Evolutionary conservation across 1,140 invertebrate species (phyloP).

Genomic region (Leucophenga varia): DNA sequence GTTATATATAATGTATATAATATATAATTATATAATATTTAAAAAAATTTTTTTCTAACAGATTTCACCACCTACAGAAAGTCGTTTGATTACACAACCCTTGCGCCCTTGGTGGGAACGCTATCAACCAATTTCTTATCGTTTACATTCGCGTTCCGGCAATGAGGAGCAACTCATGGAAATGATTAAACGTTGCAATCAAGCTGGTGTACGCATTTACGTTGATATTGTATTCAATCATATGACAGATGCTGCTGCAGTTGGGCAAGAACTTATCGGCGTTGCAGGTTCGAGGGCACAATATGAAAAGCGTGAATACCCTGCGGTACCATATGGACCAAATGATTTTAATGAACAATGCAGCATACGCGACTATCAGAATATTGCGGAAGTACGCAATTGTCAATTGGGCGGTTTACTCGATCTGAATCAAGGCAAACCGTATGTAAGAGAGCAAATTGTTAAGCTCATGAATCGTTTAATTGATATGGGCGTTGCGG

Average conservation of each 20-base stretch:
- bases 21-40: not conserved
- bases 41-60: constrained; percentile 19
- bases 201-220: constrained; percentile 73
- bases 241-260: constrained; percentile 61
- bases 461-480: constrained; percentile 68
- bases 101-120: constrained; percentile 77
- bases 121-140: constrained; percentile 86
- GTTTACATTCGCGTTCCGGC: constrained; percentile 73
- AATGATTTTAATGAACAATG: constrained; percentile 61
- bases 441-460: constrained; percentile 69
- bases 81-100: constrained; percentile 3
- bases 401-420: constrained; percentile 70
- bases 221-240: constrained; percentile 78
- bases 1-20: not conserved
- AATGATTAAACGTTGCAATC: constrained; percentile 77
- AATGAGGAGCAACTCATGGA: constrained; percentile 69
- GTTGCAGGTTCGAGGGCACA: constrained; percentile 59
- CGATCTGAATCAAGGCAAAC: constrained; percentile 67
- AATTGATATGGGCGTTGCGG: constrained; percentile 74
- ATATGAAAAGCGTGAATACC: constrained; percentile 53
- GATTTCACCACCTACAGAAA: constrained; percentile 61
- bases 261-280: constrained; percentile 56
- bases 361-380: constrained; percentile 57
- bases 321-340: constrained; percentile 57
- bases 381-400: constrained; percentile 64